Percentiles rank a stretch among this genome's conserved stretches.
Evolutionary conservation across 2,797 vertebrate species (phyloP).

Genomic region (Peromyscus aztecus): DNA sequence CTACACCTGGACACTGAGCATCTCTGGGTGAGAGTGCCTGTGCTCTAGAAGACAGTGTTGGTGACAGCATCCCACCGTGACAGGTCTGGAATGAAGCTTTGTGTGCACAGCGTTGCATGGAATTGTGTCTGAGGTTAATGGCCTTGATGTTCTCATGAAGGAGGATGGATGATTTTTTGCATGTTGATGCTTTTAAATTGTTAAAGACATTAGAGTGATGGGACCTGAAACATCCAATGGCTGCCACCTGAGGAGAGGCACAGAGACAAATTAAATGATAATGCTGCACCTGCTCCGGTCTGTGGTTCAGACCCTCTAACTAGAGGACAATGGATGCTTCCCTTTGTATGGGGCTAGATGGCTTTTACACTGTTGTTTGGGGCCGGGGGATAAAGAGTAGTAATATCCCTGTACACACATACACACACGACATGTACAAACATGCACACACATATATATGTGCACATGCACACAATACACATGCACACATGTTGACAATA

Average conservation of each 20-base stretch:
- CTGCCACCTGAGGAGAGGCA: not conserved
- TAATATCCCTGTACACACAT: not conserved
- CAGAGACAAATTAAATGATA: constrained; percentile 21
- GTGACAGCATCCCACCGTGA: not conserved
- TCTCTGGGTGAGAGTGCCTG: not conserved
- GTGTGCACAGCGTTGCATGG: fast-evolving
- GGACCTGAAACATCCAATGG: not conserved
- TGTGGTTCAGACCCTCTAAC: not conserved
- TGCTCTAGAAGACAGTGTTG: not conserved
- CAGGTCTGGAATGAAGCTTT: not conserved
- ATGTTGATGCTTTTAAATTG: not conserved
- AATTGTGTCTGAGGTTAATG: not conserved
- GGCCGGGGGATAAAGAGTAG: not conserved
- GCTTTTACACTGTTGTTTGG: not conserved
- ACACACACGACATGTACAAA: not conserved
- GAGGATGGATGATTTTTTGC: not conserved
- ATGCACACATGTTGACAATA: not conserved
- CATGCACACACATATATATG: not conserved
- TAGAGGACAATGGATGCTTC: not conserved
- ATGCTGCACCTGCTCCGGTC: not conserved
- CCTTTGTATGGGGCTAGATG: not conserved
- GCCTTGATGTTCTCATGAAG: fast-evolving
- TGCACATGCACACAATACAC: not conserved
- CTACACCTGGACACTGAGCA: too few species aligned
- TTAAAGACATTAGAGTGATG: not conserved